These are phyloP conservation scores for Eumaeus atala DNA, from an alignment of 1,140 invertebrate genomes.

Conservation along the genomic window DNA sequence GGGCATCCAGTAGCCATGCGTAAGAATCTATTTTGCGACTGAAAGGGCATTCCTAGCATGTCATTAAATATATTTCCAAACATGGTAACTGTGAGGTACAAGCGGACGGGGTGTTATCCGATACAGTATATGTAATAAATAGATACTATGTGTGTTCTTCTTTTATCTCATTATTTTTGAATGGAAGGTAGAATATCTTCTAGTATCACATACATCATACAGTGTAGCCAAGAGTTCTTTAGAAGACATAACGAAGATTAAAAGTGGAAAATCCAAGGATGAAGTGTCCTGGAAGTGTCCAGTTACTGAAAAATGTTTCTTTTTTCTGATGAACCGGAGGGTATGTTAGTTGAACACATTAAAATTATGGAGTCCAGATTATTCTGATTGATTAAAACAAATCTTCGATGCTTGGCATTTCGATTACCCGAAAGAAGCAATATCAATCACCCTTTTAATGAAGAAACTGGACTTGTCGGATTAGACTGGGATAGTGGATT, in stretches of 20 bases:
- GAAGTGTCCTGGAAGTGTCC: background rate
- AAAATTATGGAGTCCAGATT: constrained; percentile 14
- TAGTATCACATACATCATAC: constrained; percentile 7
- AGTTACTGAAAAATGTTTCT: constrained; percentile 8
- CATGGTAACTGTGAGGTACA: no score
- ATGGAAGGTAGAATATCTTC: constrained; percentile 6
- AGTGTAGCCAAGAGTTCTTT: background rate
- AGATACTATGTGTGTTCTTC: no score
- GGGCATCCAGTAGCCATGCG: no score
- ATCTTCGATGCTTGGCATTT: constrained; percentile 21
- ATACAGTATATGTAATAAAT: no score
- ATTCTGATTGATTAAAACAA: constrained; percentile 25
- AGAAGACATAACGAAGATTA: constrained; percentile 6
- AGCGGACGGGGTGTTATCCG: no score
- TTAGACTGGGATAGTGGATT: constrained; percentile 41
- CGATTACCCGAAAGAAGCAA: constrained; percentile 24
- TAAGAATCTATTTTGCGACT: no score
- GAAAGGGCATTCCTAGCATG: no score
- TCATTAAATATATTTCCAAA: no score
- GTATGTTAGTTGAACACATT: background rate
- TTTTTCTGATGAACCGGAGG: constrained; percentile 1
- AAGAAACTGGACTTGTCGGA: constrained; percentile 25
- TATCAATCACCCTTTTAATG: constrained; percentile 26
- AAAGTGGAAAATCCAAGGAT: background rate
- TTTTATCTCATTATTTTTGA: no score